Percentiles rank a stretch among this genome's conserved stretches.
Conservation (phyloP, 1,140 invertebrate species). For the Antheraea pernyi region DNA sequence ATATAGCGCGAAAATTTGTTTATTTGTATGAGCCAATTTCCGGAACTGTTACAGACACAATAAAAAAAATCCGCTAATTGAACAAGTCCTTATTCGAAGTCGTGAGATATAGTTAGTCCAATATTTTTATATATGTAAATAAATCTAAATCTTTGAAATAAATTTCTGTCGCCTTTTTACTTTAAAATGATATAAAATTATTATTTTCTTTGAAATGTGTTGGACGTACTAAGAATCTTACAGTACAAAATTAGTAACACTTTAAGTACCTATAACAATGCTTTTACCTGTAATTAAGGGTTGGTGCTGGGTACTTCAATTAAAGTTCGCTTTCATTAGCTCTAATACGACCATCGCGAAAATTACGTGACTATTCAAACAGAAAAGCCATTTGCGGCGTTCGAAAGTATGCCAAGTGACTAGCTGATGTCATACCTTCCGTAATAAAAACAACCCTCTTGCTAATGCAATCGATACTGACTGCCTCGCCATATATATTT, state of each 20-base stretch:
- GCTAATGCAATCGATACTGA: constrained; percentile 55
- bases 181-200: background rate
- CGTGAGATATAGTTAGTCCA: too few species aligned
- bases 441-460: constrained; percentile 57
- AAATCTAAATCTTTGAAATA: too few species aligned
- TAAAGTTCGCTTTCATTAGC: background rate
- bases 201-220: background rate
- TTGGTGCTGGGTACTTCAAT: background rate
- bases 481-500: constrained; percentile 67
- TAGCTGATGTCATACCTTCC: constrained; percentile 60
- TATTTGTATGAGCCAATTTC: too few species aligned
- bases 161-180: too few species aligned
- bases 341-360: background rate
- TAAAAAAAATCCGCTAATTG: too few species aligned
- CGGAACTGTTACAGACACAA: too few species aligned
- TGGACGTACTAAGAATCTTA: background rate
- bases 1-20: too few species aligned
- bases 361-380: constrained; percentile 4
- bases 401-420: constrained; percentile 12
- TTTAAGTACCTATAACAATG: background rate
- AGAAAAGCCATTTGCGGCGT: background rate
- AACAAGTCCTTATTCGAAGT: too few species aligned
- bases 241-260: background rate
- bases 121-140: too few species aligned
- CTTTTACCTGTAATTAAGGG: background rate